Base-by-base conservation (phyloP, 2,797 vertebrate genomes). In the Helicolenus hilgendorfi region DNA sequence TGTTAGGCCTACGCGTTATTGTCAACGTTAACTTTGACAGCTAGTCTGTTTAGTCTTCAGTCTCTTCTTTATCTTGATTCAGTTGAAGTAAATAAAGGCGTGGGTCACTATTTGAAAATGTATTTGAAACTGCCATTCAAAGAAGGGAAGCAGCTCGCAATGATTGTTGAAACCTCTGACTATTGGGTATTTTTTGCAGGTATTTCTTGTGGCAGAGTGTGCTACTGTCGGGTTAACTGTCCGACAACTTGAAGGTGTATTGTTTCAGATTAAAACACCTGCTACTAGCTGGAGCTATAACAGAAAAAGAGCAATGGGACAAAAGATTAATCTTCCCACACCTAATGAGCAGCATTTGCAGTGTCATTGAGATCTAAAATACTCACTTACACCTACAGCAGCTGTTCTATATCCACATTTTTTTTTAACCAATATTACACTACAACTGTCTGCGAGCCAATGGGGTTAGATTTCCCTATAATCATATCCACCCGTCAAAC, bases 401-500 rank as follows among this genome's bases (percentile, higher is more conserved):
- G 45, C 55, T 77, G 20, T 20, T 27, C 9, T 38, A 20, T 7
- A 18, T 67, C 20, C 24, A 22, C 53, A 41, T 75, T 45, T 84
- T 79, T 83, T 0, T 85, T 81, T 13, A 62, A 68, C 22, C 11
- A 71, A 69, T 58, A 83, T 27, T 15, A 72, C 63, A 58, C 36
- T 13, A 67, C n/a, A 71, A 36, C 13, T 76, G 77, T 41, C 73
- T 6, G 71, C 18, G 60, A 81, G 85, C 73, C 36, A 76, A 73
- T 55, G 29, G 78, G 33, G 63, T 74, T 93, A 88, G 79, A 81
- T 68, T 69, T 89, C 90, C 85, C 31, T 7, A 7, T 68, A 64
- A 74, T 89, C 22, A 77, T 88, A 93, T 95, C 94, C 81, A 77
- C 90, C 79, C 74, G 86, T 92, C 94, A 93, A 90, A 81, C 10